Evolutionary conservation across 1,140 invertebrate genomes (phyloP).

Genomic region (Megathymus violae): DNA sequence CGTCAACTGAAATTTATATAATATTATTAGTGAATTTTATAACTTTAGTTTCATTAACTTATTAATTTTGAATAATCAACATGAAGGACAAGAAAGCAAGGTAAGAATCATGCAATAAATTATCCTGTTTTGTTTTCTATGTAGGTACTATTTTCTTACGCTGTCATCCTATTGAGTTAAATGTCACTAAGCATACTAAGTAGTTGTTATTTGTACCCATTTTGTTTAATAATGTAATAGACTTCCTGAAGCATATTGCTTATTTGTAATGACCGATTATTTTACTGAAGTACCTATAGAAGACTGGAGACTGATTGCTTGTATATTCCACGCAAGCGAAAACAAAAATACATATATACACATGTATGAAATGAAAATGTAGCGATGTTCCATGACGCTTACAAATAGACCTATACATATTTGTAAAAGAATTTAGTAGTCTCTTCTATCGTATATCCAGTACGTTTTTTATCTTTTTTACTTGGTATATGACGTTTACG

Average conservation of each 20-base stretch:
- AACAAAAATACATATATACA: not conserved
- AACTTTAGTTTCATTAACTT: constrained; percentile 1
- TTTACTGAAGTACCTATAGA: too few species aligned
- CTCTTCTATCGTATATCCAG: too few species aligned
- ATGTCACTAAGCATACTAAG: not conserved
- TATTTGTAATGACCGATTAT: not conserved
- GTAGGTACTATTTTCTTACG: not conserved
- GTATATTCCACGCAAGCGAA: not conserved
- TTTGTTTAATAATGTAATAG: too few species aligned
- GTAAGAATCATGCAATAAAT: constrained; percentile 25
- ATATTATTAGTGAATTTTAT: constrained; percentile 20
- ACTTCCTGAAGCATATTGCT: not conserved
- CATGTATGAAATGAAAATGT: not conserved
- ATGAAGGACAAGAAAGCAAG: constrained; percentile 58
- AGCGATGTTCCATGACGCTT: too few species aligned
- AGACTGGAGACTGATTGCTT: not conserved
- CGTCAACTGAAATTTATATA: not conserved
- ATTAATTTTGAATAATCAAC: constrained; percentile 25
- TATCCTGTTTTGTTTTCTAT: not conserved
- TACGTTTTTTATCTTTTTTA: too few species aligned
- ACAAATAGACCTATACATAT: too few species aligned
- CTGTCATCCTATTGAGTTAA: not conserved
- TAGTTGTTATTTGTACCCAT: not conserved
- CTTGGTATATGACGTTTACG: too few species aligned
- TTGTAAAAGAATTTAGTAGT: too few species aligned